Evolutionary conservation across 2,797 vertebrate genomes (phyloP).

Genomic region (Chaetophractus vellerosus): DNA sequence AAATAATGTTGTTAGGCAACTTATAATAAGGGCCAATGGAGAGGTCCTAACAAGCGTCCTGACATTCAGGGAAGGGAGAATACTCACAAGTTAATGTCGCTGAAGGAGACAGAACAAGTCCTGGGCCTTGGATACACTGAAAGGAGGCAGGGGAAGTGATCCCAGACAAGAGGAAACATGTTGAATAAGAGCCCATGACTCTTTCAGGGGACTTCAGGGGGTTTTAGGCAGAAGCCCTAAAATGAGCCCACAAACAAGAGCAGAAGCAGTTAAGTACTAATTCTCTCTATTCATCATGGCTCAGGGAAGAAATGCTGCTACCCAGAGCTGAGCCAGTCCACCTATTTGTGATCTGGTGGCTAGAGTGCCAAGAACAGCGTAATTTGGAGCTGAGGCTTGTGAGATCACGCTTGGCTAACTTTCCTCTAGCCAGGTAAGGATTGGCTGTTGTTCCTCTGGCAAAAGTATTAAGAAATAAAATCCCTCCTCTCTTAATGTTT

Average conservation of each 20-base stretch:
- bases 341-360: slow-evolving; percentile 49
- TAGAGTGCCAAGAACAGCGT: slow-evolving; percentile 75
- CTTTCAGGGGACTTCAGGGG: background rate
- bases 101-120: background rate
- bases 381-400: slow-evolving; percentile 61
- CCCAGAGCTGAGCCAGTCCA: background rate
- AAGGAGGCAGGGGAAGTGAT: background rate
- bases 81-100: background rate
- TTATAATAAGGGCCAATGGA: background rate
- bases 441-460: slow-evolving; percentile 31
- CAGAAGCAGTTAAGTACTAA: background rate
- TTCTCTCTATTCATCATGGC: background rate
- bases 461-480: slow-evolving; percentile 18
- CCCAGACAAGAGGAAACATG: background rate
- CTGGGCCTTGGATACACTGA: background rate
- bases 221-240: background rate
- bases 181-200: background rate
- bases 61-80: background rate
- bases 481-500: slow-evolving; percentile 33
- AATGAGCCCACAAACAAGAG: slow-evolving; percentile 1
- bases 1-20: background rate
- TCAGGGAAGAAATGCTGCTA: slow-evolving; percentile 13
- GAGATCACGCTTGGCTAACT: slow-evolving; percentile 78
- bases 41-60: background rate
- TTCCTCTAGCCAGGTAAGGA: slow-evolving; percentile 51